Evolutionary conservation across 2,888 invertebrate species (phyloP), one percentile per base, ranked within the genome.

Genomic region (Erebia aethiops): DNA sequence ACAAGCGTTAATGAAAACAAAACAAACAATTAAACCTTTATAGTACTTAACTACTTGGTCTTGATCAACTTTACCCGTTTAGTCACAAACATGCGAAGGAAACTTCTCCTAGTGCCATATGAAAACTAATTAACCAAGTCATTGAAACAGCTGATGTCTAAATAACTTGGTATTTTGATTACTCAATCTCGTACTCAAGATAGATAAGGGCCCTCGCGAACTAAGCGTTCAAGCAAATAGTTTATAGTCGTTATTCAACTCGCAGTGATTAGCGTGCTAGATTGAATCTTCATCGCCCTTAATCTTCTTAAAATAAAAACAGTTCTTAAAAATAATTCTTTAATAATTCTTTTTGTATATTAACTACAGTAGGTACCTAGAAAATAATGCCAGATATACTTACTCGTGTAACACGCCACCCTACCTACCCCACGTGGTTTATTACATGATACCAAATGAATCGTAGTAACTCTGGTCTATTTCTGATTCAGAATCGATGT

Each of bases 161-260:
- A 58, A 60, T 58, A 65, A 66, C 65, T 65, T 70, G 66, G 66
- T 66, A 66, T 21, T 52, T 68, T 61, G 49, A 65, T 65, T 62
- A 21, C 67, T 65, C 43, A 54, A 70, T 64, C 54, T 52, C 43
- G 26, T 51, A 57, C 56, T 66, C 41, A 46, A 35, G 35, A 52
- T 35, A 16, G 64, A 64, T 64, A 52, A 52, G 35, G 64, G 51
- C 35, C 10, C 64, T 52, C 35, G 2, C 41, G 35, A 64, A 64
- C 52, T 41, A 64, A 26, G 51, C 16, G 21, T 43, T 43, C 18
- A 43, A 16, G 10, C 18, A 41, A 61, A 61, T 43, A 61, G 61
- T 61, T 58, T 58, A 41, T n/a, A 54, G 54, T 54, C 35, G 60
- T 43, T n/a, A 16, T 60, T 60, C 10, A 41, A 43, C 41, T 60